Evolutionary conservation across 1,140 invertebrate species (phyloP), one percentile per base, ranked within the genome.

Genomic region (Atta cephalotes): DNA sequence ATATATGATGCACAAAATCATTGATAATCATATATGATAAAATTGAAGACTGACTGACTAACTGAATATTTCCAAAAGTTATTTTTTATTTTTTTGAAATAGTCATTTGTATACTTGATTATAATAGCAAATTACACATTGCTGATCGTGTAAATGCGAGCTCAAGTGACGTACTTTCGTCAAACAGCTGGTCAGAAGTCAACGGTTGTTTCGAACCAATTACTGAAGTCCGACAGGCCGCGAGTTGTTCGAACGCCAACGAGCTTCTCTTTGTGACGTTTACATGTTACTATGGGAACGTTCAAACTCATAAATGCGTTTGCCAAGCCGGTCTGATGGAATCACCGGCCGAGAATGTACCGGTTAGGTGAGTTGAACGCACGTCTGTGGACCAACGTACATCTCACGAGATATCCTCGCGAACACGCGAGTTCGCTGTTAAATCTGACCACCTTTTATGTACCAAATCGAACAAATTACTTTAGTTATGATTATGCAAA

Each of bases 121-220:
- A 10, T 45, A 45, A 45, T 45, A 45, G 39, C 39, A 45, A 3
- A 45, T 45, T 45, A 45, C 39, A 45, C 10, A 45, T 45, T 45
- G 12, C 10, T 0, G 39, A 45, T 45, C 39, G 39, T 45, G 39
- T 45, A 45, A 45, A 45, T 45, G 39, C 39, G 31, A 9, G 21
- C 39, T 10, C 58, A 21, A 28, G 76, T 25, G 18, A 49, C 18
- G 77, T 49, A 66, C n/a, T 79, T 25, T 51, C 77, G 45, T 14
- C 77, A 51, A 10, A 65, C 39, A 65, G 16, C 18, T 18, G 25
- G 63, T 70, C 21, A 80, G 25, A 7, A 65, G 71, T 63, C 56
- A 62, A 77, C 56, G 35, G 31, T 63, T 70, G 68, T 66, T 87
- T 71, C 70, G 68, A 84, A 56, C 51, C 70, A 84, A 87, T 87